Conservation (phyloP, 2,797 vertebrate genomes). For the Chelidonichthys spinosus region DNA sequence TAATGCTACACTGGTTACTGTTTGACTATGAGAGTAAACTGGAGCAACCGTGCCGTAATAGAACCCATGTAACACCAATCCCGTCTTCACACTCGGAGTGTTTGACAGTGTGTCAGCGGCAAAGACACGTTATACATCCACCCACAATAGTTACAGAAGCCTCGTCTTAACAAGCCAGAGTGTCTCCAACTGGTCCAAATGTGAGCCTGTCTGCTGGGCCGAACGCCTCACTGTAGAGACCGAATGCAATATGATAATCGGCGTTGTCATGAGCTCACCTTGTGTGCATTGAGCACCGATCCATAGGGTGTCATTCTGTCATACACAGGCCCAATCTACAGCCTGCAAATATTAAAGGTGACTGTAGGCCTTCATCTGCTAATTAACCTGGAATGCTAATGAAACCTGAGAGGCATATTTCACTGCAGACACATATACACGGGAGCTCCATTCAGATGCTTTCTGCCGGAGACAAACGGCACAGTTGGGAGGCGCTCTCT, state of each 20-base stretch:
- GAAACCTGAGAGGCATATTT: slow-evolving; percentile 71
- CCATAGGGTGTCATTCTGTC: slow-evolving; percentile 56
- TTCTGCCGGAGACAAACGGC: slow-evolving; percentile 46
- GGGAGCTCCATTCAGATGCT: slow-evolving; percentile 42
- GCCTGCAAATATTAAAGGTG: slow-evolving; percentile 58
- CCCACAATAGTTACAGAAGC: slow-evolving; percentile 24
- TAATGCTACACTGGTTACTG: background rate
- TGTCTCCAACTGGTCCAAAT: slow-evolving; percentile 27
- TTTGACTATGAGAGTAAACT: slow-evolving; percentile 13
- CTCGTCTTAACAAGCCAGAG: slow-evolving; percentile 41
- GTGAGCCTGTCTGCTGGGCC: slow-evolving; percentile 6
- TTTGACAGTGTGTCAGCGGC: slow-evolving; percentile 29
- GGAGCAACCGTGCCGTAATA: slow-evolving; percentile 27
- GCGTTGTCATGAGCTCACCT: slow-evolving; percentile 50
- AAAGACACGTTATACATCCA: slow-evolving; percentile 22
- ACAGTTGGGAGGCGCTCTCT: slow-evolving; percentile 19
- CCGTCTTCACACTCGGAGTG: slow-evolving; percentile 26
- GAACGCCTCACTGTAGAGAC: slow-evolving; percentile 47
- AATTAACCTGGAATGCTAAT: slow-evolving; percentile 76
- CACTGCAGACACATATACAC: slow-evolving; percentile 41
- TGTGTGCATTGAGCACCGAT: slow-evolving; percentile 30
- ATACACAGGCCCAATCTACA: slow-evolving; percentile 52
- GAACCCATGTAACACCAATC: slow-evolving; percentile 28
- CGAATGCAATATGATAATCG: slow-evolving; percentile 69
- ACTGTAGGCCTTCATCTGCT: slow-evolving; percentile 55